Evolutionary conservation across 2,797 vertebrate genomes (phyloP).

Genomic region (Aplochiton taeniatus): DNA sequence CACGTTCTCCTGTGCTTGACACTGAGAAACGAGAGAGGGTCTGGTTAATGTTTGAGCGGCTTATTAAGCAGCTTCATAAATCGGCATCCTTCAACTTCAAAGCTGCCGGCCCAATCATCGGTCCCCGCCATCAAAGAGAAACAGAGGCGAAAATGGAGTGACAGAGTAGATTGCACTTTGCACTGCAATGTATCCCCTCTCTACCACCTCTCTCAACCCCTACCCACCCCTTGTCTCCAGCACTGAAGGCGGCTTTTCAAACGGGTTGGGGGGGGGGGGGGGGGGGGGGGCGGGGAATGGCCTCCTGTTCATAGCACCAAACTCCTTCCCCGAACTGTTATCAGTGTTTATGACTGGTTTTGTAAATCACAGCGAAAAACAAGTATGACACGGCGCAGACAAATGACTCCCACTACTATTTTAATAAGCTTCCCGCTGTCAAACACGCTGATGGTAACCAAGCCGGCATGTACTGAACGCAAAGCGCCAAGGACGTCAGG

Average conservation of each 20-base stretch:
- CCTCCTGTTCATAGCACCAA: conserved; percentile 43
- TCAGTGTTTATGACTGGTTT: conserved; percentile 69
- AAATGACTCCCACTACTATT: conserved; percentile 34
- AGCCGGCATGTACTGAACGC: conserved; percentile 48
- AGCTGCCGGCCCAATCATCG: conserved; percentile 59
- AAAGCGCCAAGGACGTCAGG: conserved; percentile 47
- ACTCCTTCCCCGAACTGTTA: conserved; percentile 56
- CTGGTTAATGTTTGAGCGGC: conserved; percentile 84
- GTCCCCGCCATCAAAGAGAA: conserved; percentile 67
- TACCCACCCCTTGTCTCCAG: conserved; percentile 12
- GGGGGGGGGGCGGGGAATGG: conserved; percentile 48
- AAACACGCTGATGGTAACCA: conserved; percentile 42
- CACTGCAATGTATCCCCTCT: conserved; percentile 39
- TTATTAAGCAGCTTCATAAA: conserved; percentile 71
- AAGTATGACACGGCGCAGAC: conserved; percentile 37
- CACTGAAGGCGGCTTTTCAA: conserved; percentile 53
- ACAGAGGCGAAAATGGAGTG: conserved; percentile 73
- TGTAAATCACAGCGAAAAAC: conserved; percentile 62
- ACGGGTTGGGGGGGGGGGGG: conserved; percentile 21
- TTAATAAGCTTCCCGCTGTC: conserved; percentile 54
- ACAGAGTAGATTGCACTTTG: conserved; percentile 64
- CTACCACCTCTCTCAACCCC: conserved; percentile 3
- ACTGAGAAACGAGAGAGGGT: conserved; percentile 54
- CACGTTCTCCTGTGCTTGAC: conserved; percentile 20
- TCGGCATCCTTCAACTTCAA: conserved; percentile 84